Evolutionary conservation across 2,797 vertebrate genomes (phyloP).

Genomic region (Lepus townsendii): DNA sequence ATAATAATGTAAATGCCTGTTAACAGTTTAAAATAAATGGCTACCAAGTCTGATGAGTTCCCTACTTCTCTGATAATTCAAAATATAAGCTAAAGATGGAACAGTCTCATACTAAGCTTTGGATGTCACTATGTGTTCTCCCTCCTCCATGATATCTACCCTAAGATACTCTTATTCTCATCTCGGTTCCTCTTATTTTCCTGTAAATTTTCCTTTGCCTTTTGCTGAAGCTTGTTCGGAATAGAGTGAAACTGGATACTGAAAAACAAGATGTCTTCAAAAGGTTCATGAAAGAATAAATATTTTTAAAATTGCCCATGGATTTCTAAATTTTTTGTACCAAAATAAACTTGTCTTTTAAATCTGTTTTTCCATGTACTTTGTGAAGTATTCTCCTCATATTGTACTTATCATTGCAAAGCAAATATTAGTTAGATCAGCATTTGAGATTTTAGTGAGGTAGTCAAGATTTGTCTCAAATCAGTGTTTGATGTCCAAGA

Average conservation of each 20-base stretch:
- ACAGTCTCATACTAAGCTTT: not conserved
- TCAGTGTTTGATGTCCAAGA: not conserved
- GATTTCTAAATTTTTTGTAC: no score
- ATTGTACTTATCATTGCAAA: not conserved
- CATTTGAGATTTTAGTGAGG: not conserved
- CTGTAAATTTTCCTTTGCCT: slow-evolving; percentile 15
- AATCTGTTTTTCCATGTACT: no score
- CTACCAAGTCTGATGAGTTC: slow-evolving; percentile 1
- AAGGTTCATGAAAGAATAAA: no score
- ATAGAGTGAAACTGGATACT: not conserved
- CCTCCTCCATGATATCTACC: not conserved
- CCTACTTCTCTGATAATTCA: not conserved
- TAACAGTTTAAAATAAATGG: slow-evolving; percentile 31
- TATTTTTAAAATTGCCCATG: no score
- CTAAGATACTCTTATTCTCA: not conserved
- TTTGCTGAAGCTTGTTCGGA: not conserved
- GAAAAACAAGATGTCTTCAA: not conserved
- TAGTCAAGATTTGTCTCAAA: not conserved
- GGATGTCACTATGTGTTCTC: not conserved
- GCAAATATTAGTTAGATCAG: not conserved
- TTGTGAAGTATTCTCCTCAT: no score
- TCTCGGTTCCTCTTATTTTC: not conserved
- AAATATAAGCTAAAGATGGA: not conserved
- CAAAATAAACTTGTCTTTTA: no score
- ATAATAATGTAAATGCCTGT: slow-evolving; percentile 29